Evolutionary conservation across 2,888 invertebrate species (phyloP).

Genomic region (Harpagoxenus sublaevis): DNA sequence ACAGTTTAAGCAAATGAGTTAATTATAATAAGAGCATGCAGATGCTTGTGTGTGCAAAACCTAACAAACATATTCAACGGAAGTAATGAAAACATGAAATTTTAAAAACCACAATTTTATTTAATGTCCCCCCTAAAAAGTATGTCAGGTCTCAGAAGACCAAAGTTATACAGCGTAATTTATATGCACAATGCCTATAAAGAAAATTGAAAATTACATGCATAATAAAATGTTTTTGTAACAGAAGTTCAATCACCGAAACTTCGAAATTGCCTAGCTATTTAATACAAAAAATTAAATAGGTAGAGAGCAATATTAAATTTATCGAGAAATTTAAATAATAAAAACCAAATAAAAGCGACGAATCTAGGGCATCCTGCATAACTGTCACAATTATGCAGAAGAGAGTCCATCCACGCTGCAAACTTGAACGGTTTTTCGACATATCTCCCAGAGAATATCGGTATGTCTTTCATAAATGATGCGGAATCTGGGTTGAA

Average conservation of each 20-base stretch:
- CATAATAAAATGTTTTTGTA: neutral
- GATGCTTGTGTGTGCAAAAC: neutral
- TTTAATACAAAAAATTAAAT: neutral
- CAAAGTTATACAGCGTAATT: constrained; percentile 24
- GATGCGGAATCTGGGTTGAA: neutral
- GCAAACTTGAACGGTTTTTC: neutral
- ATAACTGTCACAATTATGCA: constrained; percentile 16
- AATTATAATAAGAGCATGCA: neutral
- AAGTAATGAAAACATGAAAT: neutral
- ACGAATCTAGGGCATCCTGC: neutral
- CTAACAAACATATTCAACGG: neutral
- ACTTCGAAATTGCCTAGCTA: neutral
- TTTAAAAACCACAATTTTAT: constrained; percentile 7
- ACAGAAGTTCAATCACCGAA: neutral
- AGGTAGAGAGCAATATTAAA: neutral
- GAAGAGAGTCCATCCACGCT: neutral
- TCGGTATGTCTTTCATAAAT: neutral
- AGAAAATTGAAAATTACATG: neutral
- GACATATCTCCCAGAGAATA: neutral
- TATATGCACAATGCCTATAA: neutral
- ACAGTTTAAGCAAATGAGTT: neutral
- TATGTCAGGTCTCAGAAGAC: neutral
- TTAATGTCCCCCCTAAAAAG: neutral
- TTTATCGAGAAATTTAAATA: neutral
- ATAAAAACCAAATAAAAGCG: neutral